These are phyloP conservation scores for Danaus plexippus DNA, from an alignment of 1,140 invertebrate species.

Conservation along the genomic window DNA sequence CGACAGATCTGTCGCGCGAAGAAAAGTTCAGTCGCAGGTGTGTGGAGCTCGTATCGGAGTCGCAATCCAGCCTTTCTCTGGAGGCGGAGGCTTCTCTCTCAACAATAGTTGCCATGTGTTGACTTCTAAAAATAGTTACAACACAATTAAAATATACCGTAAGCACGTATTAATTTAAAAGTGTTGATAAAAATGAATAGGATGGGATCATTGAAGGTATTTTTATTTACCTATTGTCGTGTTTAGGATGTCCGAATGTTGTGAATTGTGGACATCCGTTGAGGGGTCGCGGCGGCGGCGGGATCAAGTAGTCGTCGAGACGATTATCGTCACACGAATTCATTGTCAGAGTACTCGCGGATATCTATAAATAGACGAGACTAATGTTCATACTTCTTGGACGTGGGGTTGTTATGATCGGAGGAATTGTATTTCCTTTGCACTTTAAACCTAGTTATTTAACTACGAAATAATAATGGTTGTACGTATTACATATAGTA, in stretches of 20 bases:
- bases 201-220: background rate
- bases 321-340: conserved; percentile 55
- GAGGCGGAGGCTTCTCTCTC: conserved; percentile 56
- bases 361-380: conserved; percentile 40
- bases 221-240: conserved; percentile 45
- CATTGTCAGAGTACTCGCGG: conserved; percentile 61
- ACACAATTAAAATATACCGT: background rate
- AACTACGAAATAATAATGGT: background rate
- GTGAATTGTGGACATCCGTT: conserved; percentile 59
- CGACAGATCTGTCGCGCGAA: conserved; percentile 30
- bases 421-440: background rate
- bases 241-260: conserved; percentile 61
- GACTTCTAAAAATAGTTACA: conserved; percentile 22
- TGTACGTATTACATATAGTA: background rate
- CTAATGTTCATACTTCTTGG: conserved; percentile 5
- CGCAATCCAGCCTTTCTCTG: conserved; percentile 44
- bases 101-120: conserved; percentile 63
- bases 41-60: conserved; percentile 22
- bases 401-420: too few relatives aligned
- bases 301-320: conserved; percentile 73
- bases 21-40: conserved; percentile 39
- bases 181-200: too few relatives aligned
- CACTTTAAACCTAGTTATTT: background rate
- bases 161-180: conserved; percentile 6
- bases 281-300: conserved; percentile 72